Evolutionary conservation across 2,113 vertebrate species (phyloP).

Genomic region (Xenopus laevis): DNA sequence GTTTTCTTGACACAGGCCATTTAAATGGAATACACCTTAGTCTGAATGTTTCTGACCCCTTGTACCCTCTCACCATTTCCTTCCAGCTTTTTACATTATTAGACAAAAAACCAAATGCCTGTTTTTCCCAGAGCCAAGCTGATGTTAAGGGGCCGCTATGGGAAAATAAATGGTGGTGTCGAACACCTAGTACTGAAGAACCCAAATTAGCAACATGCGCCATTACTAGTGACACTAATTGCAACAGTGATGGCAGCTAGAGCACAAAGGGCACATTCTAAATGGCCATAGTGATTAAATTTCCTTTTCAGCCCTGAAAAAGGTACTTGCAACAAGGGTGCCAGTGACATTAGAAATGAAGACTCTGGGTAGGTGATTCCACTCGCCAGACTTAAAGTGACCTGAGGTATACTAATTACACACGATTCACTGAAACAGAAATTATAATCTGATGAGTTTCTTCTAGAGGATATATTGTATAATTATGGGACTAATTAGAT

Average conservation of each 20-base stretch:
- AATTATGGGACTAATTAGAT: slow-evolving; percentile 41
- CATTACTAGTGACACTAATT: slow-evolving; percentile 35
- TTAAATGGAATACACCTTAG: background rate
- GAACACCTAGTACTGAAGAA: slow-evolving; percentile 17
- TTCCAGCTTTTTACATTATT: background rate
- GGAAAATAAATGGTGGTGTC: slow-evolving; percentile 5
- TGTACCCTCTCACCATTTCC: background rate
- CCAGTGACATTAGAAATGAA: slow-evolving; percentile 9
- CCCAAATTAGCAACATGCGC: slow-evolving; percentile 36
- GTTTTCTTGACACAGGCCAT: slow-evolving; percentile 24
- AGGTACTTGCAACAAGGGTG: slow-evolving; percentile 21
- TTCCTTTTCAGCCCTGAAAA: slow-evolving; percentile 9
- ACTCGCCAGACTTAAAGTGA: slow-evolving; percentile 12
- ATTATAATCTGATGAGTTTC: slow-evolving; percentile 28
- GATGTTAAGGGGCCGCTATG: slow-evolving; percentile 25
- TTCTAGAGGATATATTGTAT: slow-evolving; percentile 34
- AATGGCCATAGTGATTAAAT: slow-evolving; percentile 41
- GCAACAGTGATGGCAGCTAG: slow-evolving; percentile 30
- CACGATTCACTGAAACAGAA: slow-evolving; percentile 32
- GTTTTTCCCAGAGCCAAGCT: background rate
- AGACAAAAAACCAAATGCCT: background rate
- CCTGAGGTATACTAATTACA: slow-evolving; percentile 27
- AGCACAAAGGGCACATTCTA: slow-evolving; percentile 21
- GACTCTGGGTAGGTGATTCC: slow-evolving; percentile 27
- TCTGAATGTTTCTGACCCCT: background rate